Evolutionary conservation across 2,113 vertebrate genomes (phyloP).

Genomic region (Zootoca vivipara): DNA sequence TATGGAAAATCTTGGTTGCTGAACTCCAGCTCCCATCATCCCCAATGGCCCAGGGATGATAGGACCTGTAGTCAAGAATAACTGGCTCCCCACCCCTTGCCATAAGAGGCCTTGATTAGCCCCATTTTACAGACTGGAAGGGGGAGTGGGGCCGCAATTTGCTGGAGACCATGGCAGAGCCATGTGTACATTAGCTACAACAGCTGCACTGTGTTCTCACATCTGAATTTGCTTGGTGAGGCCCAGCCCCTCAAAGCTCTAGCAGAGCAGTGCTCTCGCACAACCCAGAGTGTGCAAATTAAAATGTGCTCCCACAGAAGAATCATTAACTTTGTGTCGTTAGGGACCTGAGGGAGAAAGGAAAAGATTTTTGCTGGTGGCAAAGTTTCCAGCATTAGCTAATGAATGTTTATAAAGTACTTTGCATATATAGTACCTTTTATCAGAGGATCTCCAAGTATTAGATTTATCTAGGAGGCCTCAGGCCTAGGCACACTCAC

Average conservation of each 20-base stretch:
- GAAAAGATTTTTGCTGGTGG: constrained; percentile 51
- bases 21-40: neutral
- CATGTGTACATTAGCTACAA: neutral
- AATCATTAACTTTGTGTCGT: constrained; percentile 65
- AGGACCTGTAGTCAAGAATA: too few species aligned
- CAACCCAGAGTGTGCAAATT: constrained; percentile 64
- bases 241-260: neutral
- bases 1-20: too few species aligned
- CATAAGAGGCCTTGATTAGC: neutral
- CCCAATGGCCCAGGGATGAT: neutral
- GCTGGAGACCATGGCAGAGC: neutral
- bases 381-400: constrained; percentile 72
- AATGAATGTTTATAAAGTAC: constrained; percentile 75
- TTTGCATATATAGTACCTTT: constrained; percentile 77
- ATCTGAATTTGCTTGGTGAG: neutral
- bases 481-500: constrained; percentile 64
- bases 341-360: constrained; percentile 59
- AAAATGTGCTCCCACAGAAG: constrained; percentile 58
- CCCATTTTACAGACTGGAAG: neutral
- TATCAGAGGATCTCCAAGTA: constrained; percentile 72
- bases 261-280: constrained; percentile 33
- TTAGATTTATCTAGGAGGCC: constrained; percentile 72
- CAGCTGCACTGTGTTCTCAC: neutral
- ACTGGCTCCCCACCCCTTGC: neutral
- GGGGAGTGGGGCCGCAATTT: neutral